Evolutionary conservation across 2,888 invertebrate species (phyloP).

Genomic region (Pheosia tremula): DNA sequence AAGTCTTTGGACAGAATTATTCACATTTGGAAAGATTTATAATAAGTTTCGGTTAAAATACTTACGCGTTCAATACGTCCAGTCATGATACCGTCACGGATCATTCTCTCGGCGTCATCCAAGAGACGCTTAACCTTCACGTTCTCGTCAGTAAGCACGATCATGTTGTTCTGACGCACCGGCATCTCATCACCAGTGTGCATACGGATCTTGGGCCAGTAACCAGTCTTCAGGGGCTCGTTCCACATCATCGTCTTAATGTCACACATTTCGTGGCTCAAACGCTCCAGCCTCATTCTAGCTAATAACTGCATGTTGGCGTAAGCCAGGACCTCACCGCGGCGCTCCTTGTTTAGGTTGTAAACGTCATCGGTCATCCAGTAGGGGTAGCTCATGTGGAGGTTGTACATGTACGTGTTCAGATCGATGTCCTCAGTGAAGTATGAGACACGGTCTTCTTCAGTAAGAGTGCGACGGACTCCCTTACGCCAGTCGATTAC

Average conservation of each 20-base stretch:
- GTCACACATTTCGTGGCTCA: slow-evolving; percentile 77
- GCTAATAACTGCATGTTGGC: slow-evolving; percentile 87
- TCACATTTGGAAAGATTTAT: no score
- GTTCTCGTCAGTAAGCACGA: slow-evolving; percentile 58
- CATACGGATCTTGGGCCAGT: slow-evolving; percentile 85
- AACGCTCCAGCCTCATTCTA: slow-evolving; percentile 80
- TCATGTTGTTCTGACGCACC: slow-evolving; percentile 74
- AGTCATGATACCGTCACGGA: slow-evolving; percentile 76
- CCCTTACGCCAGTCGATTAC: slow-evolving; percentile 89
- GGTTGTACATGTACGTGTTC: slow-evolving; percentile 88
- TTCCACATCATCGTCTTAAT: slow-evolving; percentile 77
- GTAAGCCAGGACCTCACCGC: slow-evolving; percentile 85
- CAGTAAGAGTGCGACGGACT: slow-evolving; percentile 81
- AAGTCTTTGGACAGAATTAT: no score
- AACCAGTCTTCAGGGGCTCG: slow-evolving; percentile 73
- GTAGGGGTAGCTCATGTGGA: slow-evolving; percentile 88
- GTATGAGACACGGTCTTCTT: slow-evolving; percentile 87
- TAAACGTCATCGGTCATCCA: slow-evolving; percentile 86
- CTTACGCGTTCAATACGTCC: slow-evolving; percentile 71
- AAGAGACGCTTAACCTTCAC: slow-evolving; percentile 55
- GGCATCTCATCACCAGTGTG: slow-evolving; percentile 85
- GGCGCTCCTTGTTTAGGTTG: slow-evolving; percentile 73
- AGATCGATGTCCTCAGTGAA: slow-evolving; percentile 91
- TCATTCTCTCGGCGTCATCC: slow-evolving; percentile 77
- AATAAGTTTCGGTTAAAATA: slow-evolving; percentile 16